Evolutionary conservation across 37 sponge, comb jelly and placozoan species (phyloP), one percentile per base, ranked within the genome.

Genomic region (Crambe crambe): DNA sequence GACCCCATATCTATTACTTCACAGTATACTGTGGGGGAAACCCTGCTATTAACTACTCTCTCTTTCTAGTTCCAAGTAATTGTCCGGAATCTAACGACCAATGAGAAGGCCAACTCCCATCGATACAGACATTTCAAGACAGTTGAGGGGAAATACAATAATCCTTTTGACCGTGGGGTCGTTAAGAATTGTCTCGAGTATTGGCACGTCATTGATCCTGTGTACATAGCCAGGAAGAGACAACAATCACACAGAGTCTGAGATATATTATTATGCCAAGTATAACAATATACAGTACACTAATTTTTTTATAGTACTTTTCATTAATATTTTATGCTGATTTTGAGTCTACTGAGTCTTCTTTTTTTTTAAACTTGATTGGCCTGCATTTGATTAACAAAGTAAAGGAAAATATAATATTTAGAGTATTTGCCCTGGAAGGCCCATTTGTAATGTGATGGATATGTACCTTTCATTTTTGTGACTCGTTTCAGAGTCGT

Each of bases 101-200:
- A 90, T 57, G 97, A 96, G 73, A 77, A 83, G 60, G 75, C 83
- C 3, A 85, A 87, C 72, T 86, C 78, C 63, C 44, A 54, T 5
- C 91, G 91, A 25, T 96, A 93, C 78, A 66, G 84, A 27, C 88
- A 89, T 59, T 90, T 96, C 83, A 80, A 66, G 62, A 75, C 65
- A 0, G 41, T 67, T 3, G 71, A 87, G 17, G 97, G 97, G 2
- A 74, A 26, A 2, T 93, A 62, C 65, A 64, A 79, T 8, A 96
- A 96, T 42, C 97, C 97, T 0, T 96, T 92, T 71, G 80, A 81
- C 67, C 85, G 86, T 30, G 94, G 97, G 10, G 0, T 96, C 23
- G 34, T 86, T 31, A 61, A 34, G 47, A 96, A 96, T 79, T 44
- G 72, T 25, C 64, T 85, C 18, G 97, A 92, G 81, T 93, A 84